Conservation (phyloP, 2,113 vertebrate genomes). For the Sarotherodon lohbergeri region DNA sequence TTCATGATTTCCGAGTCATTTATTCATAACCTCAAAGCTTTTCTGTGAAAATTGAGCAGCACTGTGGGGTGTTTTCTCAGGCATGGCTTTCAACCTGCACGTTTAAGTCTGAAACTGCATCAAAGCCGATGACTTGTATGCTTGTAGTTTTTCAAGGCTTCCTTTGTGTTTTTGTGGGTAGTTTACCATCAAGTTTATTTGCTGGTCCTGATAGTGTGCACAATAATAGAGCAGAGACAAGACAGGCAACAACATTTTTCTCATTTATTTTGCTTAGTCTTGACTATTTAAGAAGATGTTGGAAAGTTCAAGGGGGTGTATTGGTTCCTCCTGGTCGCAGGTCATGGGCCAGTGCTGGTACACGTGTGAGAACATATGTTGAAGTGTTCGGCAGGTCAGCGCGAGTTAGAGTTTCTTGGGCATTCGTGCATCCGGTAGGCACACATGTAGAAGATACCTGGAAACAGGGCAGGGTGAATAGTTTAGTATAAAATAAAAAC, state of each 20-base stretch:
- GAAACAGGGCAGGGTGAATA: neutral
- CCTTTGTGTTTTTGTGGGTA: neutral
- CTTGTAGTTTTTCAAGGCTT: neutral
- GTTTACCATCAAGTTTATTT: neutral
- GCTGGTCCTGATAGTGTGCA: neutral
- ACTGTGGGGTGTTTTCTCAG: neutral
- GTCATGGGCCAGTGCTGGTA: constrained; percentile 42
- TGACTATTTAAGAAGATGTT: constrained; percentile 32
- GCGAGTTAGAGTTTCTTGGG: constrained; percentile 71
- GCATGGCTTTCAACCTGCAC: neutral
- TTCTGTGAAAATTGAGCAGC: neutral
- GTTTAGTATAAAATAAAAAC: fast-evolving
- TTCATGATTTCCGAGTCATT: neutral
- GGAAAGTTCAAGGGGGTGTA: constrained; percentile 17
- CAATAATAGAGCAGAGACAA: neutral
- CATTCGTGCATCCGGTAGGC: constrained; percentile 77
- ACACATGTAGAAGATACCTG: constrained; percentile 81
- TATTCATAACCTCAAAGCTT: neutral
- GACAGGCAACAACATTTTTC: neutral
- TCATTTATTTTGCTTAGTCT: constrained; percentile 51
- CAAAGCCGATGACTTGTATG: neutral
- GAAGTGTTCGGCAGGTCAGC: constrained; percentile 42
- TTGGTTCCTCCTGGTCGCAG: constrained; percentile 62
- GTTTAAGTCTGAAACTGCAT: neutral
- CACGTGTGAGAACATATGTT: neutral